Base-by-base conservation (phyloP, 92 coral and sea anemone genomes). In the Bergia puertoricense region DNA sequence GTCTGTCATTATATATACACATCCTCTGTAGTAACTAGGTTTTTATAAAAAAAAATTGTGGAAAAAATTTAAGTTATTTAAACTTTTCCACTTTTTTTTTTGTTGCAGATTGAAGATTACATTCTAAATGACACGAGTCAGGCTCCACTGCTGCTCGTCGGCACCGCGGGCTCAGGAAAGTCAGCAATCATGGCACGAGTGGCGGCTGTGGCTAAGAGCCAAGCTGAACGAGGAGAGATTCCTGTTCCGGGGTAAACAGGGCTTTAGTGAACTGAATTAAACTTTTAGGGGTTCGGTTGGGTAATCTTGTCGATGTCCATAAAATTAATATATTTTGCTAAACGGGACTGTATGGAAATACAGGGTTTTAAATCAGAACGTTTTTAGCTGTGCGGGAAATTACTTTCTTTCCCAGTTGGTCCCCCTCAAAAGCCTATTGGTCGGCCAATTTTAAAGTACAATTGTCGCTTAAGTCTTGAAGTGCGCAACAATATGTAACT, bases 121-220 rank as follows among this genome's bases (percentile, higher is more conserved):
- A 92, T 97, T 51, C 76, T 82, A 16, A 72, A 76, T 67, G 98
- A 95, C 79, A 86, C 54, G 9, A 65, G 90, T 74, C 90, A 81
- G 62, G 98, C 98, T 42, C 99, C 99, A 40, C 80, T 97, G 91
- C 89, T 97, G 88, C 88, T 97, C 23, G 94, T 97, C 22, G 99
- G 99, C 30, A 92, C 91, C 45, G 98, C 99, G 38, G 99, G 99
- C 76, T 95, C 99, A 30, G 99, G 99, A 43, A 97, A 97, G 85
- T 97, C 99, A 1, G 98, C 99, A 20, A 95, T 97, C 80, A 97
- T 97, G 99, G 99, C 99, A 23, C 92, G 95, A 36, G 90, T 89
- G 54, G 99, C 99, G 8, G 93, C 93, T 56, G 92, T 91, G 23
- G 95, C 99, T 30, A 79, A 91, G 36, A 82, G 74, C 2, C 94